Conservation (phyloP, 92 coral and sea anemone genomes). For the Epizoanthus scotinus region DNA sequence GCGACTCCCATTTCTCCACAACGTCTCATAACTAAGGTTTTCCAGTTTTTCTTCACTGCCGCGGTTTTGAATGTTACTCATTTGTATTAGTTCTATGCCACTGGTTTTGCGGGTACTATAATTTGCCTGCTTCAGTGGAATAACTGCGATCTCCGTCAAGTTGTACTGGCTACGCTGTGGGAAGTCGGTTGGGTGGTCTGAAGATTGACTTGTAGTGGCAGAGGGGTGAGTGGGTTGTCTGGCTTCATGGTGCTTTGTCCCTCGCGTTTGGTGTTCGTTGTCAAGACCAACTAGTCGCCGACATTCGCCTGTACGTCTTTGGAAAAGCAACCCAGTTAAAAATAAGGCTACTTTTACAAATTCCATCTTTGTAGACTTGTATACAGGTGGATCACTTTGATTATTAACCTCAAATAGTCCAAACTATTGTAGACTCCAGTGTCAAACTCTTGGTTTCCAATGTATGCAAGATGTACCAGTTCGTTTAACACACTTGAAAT, state of each 20-base stretch:
- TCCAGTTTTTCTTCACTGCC: background rate
- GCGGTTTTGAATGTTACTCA: background rate
- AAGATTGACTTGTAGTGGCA: background rate
- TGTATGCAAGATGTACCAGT: background rate
- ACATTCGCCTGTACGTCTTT: constrained; percentile 1
- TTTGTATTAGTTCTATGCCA: constrained; percentile 3
- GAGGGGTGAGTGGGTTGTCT: background rate
- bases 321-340: constrained; percentile 1
- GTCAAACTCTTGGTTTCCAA: background rate
- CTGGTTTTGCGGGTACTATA: background rate
- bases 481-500: constrained; percentile 8
- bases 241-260: background rate
- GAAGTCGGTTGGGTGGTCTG: background rate
- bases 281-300: background rate
- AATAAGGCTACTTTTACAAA: background rate
- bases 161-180: background rate
- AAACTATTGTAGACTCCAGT: background rate
- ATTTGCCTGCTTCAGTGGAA: background rate
- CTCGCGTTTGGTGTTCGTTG: background rate
- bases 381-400: background rate
- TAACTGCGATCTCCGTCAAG: background rate
- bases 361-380: background rate
- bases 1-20: constrained; percentile 56
- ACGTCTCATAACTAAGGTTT: constrained; percentile 63
- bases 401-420: background rate